Conservation (phyloP, 2,113 vertebrate species). For the Tachysurus fulvidraco region DNA sequence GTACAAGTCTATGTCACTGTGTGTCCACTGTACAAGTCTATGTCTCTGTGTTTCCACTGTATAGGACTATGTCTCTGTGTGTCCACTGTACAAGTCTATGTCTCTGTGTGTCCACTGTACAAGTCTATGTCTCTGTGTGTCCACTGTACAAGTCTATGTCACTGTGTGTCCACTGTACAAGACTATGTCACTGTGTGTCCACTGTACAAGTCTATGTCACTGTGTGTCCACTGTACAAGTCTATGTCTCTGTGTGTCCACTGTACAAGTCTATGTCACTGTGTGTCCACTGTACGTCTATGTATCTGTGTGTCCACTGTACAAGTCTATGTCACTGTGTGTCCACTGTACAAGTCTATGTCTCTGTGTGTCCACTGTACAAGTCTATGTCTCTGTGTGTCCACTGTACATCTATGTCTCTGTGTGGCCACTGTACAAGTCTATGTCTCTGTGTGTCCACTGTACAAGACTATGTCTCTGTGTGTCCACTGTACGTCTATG, state of each 20-base stretch:
- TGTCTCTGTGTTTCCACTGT: not conserved
- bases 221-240: not conserved
- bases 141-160: not conserved
- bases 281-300: not conserved
- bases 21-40: not conserved
- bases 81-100: not conserved
- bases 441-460: not conserved
- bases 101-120: not conserved
- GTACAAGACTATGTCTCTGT: not conserved
- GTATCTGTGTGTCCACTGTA: not conserved
- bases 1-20: not conserved
- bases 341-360: not conserved
- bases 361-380: not conserved
- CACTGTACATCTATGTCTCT: not conserved
- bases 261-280: not conserved
- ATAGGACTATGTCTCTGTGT: not conserved
- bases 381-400: not conserved
- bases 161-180: not conserved
- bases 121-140: not conserved
- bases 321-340: not conserved
- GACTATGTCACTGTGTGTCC: not conserved
- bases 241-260: not conserved
- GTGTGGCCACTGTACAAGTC: not conserved
- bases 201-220: not conserved
- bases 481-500: not conserved